phyloP scores from a whole-genome alignment of 1,140 invertebrate genomes.

The Drosophila pseudoananassae region DNA sequence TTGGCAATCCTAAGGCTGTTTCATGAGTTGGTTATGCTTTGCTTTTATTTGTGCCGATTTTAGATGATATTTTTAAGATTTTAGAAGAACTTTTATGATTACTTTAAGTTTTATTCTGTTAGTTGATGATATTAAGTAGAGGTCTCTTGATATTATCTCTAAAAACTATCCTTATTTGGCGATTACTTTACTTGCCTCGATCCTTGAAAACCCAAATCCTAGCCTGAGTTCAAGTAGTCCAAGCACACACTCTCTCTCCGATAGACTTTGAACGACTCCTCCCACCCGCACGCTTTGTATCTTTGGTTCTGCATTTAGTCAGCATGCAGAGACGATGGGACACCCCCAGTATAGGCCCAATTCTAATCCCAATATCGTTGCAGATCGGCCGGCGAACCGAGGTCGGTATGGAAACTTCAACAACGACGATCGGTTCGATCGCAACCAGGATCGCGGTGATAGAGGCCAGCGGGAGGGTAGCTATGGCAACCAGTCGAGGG shows the following conservation, averaged over 20 bases:
- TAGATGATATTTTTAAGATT: too few species aligned
- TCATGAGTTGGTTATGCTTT: constrained; percentile 34
- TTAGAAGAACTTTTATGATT: too few species aligned
- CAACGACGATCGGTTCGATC: constrained; percentile 78
- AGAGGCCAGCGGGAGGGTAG: constrained; percentile 80
- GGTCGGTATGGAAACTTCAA: constrained; percentile 83
- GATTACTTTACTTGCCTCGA: too few species aligned
- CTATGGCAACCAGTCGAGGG: constrained; percentile 82
- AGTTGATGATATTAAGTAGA: too few species aligned
- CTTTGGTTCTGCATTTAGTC: constrained; percentile 33
- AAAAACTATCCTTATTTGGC: too few species aligned
- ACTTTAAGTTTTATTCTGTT: too few species aligned
- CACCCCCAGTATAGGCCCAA: background rate
- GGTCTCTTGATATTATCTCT: too few species aligned
- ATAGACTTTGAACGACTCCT: constrained; percentile 18
- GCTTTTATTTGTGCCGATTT: constrained; percentile 2
- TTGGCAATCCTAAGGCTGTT: constrained; percentile 1
- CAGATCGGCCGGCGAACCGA: constrained; percentile 78
- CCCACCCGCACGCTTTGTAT: constrained; percentile 40
- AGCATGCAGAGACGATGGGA: constrained; percentile 30
- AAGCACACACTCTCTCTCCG: constrained; percentile 19
- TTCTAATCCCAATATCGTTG: constrained; percentile 24
- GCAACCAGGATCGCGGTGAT: constrained; percentile 69
- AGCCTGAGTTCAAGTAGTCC: background rate
- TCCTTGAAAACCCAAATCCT: too few species aligned